Base-by-base conservation (phyloP, 2,797 vertebrate genomes). In the Merluccius polli region DNA sequence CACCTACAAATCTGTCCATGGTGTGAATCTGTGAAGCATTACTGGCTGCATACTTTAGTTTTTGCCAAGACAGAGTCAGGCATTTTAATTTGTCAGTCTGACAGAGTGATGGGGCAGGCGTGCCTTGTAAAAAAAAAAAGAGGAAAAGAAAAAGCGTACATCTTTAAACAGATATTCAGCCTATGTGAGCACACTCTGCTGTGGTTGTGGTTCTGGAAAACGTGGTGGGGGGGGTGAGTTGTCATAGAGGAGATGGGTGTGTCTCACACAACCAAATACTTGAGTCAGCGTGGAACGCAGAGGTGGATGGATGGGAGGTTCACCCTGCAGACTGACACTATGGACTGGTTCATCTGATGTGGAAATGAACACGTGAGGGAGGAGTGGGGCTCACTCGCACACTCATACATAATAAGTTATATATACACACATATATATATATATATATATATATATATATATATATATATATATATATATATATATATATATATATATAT, bases 141-240 rank as follows among this genome's bases (percentile, higher is more conserved):
- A 65, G 72, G 79, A 77, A 74, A 78, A 68, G n/a, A 41, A 63
- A 72, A n/a, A 41, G n/a, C 0, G 74, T 73, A 83, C 85, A 88
- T 90, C 84, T 92, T 90, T 87, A 84, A 90, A 80, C 78, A 15
- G 78, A 87, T 87, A 83, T 77, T 86, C 79, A 81, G 79, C 84
- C 76, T 81, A 81, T 79, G 76, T 68, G 80, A 73, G 8, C 27
- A 75, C 83, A 83, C 78, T 77, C 73, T 74, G 69, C 15, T 78
- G 78, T 73, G 80, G 72, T 79, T 80, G 75, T 73, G 44, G 4
- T 73, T 69, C 21, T 12, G 48, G 75, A 83, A 75, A 77, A 79
- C 77, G 78, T 80, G 80, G 78, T 15, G 15, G 16, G 44, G 44
- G 3, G 44, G 3, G 44, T 15, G 38, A 0, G 18, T 21, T 59